Percentiles rank a stretch among this genome's conserved stretches.
phyloP scores from a whole-genome alignment of 2,888 invertebrate species.

The Lasioglossum figueresi region DNA sequence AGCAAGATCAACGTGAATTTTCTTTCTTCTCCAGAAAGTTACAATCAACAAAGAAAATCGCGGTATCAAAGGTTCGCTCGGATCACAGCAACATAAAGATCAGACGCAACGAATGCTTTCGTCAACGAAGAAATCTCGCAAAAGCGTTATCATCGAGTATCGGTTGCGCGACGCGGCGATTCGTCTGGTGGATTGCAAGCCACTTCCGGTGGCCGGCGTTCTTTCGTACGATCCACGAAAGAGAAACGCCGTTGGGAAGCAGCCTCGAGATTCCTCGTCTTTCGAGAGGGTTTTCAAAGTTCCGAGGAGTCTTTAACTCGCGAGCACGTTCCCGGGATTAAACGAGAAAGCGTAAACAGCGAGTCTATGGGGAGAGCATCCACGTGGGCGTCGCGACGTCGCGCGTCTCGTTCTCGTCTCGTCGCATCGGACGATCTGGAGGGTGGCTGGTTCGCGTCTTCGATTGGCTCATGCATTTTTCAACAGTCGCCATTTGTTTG shows the following conservation, averaged over 20 bases:
- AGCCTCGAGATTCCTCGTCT: neutral
- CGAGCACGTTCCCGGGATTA: conserved; percentile 45
- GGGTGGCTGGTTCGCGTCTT: conserved; percentile 54
- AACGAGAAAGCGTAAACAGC: conserved; percentile 48
- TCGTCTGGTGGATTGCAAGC: too few relatives aligned
- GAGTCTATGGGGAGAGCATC: conserved; percentile 14
- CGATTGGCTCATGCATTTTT: conserved; percentile 75
- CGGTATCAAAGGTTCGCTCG: too few relatives aligned
- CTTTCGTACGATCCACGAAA: neutral
- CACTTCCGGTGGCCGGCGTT: neutral
- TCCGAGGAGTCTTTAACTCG: conserved; percentile 24
- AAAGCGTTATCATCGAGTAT: too few relatives aligned
- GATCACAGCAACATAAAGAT: too few relatives aligned
- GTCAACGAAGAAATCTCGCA: too few relatives aligned
- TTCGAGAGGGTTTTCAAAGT: too few relatives aligned
- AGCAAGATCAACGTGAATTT: too few relatives aligned
- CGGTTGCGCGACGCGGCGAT: too few relatives aligned
- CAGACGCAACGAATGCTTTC: too few relatives aligned
- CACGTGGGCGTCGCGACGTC: conserved; percentile 27
- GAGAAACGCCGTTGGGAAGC: neutral
- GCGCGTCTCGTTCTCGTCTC: neutral
- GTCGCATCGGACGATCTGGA: conserved; percentile 16
- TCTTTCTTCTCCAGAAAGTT: too few relatives aligned
- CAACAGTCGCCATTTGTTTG: conserved; percentile 72
- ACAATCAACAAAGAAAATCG: too few relatives aligned